Evolutionary conservation across 2,113 vertebrate species (phyloP).

Genomic region (Clinocottus analis): DNA sequence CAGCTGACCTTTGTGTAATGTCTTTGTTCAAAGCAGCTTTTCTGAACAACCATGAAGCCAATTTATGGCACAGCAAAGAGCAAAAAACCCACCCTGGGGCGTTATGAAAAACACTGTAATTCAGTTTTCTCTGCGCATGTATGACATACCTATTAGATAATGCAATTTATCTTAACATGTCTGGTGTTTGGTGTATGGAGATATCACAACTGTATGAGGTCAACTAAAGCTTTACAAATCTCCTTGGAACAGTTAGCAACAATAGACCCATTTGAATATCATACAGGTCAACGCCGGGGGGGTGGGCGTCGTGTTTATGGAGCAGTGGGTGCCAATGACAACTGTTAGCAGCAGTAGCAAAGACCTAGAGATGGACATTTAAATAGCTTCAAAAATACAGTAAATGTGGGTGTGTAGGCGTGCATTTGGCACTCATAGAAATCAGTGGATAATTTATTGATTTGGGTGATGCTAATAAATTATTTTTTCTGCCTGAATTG

Average conservation of each 20-base stretch:
- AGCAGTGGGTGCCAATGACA: not conserved
- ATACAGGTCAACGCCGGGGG: not conserved
- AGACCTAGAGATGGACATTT: not conserved
- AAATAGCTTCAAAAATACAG: not conserved
- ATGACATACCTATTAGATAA: conserved; percentile 3
- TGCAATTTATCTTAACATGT: not conserved
- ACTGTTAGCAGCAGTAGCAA: not conserved
- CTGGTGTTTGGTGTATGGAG: not conserved
- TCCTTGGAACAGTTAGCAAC: not conserved
- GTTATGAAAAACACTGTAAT: conserved; percentile 15
- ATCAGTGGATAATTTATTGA: conserved; percentile 31
- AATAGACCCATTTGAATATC: not conserved
- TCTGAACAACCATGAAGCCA: conserved; percentile 12
- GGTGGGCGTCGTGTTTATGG: conserved; percentile 9
- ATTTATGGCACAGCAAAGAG: conserved; percentile 24
- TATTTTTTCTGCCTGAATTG: not conserved
- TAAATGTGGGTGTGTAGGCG: not conserved
- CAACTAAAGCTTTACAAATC: not conserved
- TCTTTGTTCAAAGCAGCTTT: conserved; percentile 39
- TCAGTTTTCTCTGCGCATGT: conserved; percentile 1
- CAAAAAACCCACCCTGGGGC: conserved; percentile 13
- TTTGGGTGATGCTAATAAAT: conserved; percentile 10
- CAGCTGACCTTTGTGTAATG: conserved; percentile 58
- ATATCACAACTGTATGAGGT: not conserved
- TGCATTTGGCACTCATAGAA: not conserved